Base-by-base conservation (phyloP, 2,888 invertebrate genomes). In the Lithosia quadra region DNA sequence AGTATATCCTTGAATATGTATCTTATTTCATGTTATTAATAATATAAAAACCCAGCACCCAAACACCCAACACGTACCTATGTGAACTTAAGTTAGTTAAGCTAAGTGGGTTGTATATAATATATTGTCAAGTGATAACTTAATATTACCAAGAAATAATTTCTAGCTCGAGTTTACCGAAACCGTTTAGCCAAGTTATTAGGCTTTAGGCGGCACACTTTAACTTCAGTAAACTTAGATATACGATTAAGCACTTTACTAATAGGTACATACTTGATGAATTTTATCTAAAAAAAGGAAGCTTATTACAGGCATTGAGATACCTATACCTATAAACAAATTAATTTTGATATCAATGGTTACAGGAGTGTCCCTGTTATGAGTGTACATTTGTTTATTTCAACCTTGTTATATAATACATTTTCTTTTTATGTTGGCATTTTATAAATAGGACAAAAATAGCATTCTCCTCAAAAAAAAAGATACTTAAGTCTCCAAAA, bases 111-210 rank as follows among this genome's bases (percentile, higher is more conserved):
- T 75, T 82, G 79, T 80, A 82, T 84, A 63, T 63, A 85, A 77
- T 85, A 85, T n/a, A n/a, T n/a, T n/a, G n/a, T 87, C 84, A 86
- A 81, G 77, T 81, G 75, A 80, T 84, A 84, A 88, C 81, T 86
- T 80, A 76, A 81, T 78, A 82, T 79, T 79, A 77, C 75, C 78
- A 75, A 78, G 79, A 84, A 84, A 85, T 88, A 86, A 88, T 87
- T 84, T 80, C 84, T 79, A 85, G 84, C 82, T 82, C 83, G 78
- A 86, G 84, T 86, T 86, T 80, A 80, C 81, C 72, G 78, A 86
- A 84, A 83, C 83, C 71, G 77, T 85, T 86, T 85, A 80, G 74
- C 73, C 74, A 73, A 67, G 74, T 74, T 76, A 75, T 76, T 75
- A 74, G 76, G 67, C 63, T 33, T 73, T 66, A 75, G 69, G 64